Evolutionary conservation across 2,113 vertebrate genomes (phyloP).

Genomic region (Dasyurus viverrinus): DNA sequence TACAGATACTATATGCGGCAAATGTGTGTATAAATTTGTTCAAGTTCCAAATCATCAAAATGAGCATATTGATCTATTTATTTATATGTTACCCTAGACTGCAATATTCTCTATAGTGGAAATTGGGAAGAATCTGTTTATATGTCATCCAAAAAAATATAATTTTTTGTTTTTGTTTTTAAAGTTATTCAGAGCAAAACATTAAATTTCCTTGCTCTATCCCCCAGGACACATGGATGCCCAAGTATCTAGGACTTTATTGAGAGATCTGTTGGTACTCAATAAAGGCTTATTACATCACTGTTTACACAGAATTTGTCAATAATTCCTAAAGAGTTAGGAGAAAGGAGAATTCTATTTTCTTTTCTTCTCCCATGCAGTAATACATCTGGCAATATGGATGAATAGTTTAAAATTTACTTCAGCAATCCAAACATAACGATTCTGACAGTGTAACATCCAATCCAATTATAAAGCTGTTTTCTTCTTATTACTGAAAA

Average conservation of each 20-base stretch:
- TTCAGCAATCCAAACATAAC: slow-evolving; percentile 30
- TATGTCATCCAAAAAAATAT: not conserved
- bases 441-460: slow-evolving; percentile 31
- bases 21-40: slow-evolving; percentile 2
- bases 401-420: slow-evolving; percentile 7
- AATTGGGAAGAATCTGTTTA: not conserved
- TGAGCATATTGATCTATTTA: not conserved
- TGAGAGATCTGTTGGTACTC: not conserved
- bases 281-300: not conserved
- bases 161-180: not conserved
- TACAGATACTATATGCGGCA: not conserved
- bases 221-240: not conserved
- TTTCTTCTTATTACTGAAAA: slow-evolving; percentile 49
- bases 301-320: not conserved
- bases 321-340: slow-evolving; percentile 16
- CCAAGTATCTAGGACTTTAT: too few species aligned
- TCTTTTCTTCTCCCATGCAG: not conserved
- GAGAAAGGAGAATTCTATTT: slow-evolving; percentile 16
- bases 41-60: slow-evolving; percentile 19
- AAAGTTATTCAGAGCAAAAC: slow-evolving; percentile 5
- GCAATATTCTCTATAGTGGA: not conserved
- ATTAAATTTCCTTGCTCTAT: not conserved
- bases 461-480: slow-evolving; percentile 65
- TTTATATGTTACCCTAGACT: not conserved
- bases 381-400: not conserved